These are phyloP conservation scores for Neosilurus hyrtlii DNA, from an alignment of 2,797 vertebrate genomes.

Conservation along the genomic window DNA sequence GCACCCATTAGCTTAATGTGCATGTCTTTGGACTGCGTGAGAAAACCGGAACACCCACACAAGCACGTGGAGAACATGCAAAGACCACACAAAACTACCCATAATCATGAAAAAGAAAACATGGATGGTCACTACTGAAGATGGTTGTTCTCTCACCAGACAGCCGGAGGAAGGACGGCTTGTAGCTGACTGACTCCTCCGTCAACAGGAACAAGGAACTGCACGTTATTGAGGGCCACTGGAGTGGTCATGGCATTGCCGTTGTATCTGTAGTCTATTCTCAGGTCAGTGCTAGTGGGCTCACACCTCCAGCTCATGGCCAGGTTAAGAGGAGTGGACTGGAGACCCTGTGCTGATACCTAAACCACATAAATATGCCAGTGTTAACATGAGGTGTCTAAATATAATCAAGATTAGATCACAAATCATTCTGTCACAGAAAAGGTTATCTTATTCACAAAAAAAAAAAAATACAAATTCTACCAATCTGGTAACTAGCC, in stretches of 20 bases:
- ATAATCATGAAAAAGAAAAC: neutral
- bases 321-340: constrained; percentile 91
- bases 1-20: no score
- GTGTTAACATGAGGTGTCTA: neutral
- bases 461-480: no score
- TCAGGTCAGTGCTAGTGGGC: constrained; percentile 89
- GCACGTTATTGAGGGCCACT: constrained; percentile 92
- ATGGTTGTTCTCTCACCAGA: constrained; percentile 76
- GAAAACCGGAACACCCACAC: no score
- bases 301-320: constrained; percentile 96
- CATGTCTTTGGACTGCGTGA: no score
- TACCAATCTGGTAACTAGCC: neutral
- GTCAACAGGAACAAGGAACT: constrained; percentile 91
- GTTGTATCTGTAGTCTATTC: constrained; percentile 98
- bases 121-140: neutral
- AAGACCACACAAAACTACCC: no score
- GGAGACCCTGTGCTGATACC: constrained; percentile 89
- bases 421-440: neutral
- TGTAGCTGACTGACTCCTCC: constrained; percentile 93
- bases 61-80: no score
- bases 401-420: neutral
- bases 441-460: neutral
- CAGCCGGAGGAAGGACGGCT: constrained; percentile 91
- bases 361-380: constrained; percentile 57
- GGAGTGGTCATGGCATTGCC: constrained; percentile 86